Conservation (phyloP, 2,888 invertebrate species). For the Stratiomys singularior region DNA sequence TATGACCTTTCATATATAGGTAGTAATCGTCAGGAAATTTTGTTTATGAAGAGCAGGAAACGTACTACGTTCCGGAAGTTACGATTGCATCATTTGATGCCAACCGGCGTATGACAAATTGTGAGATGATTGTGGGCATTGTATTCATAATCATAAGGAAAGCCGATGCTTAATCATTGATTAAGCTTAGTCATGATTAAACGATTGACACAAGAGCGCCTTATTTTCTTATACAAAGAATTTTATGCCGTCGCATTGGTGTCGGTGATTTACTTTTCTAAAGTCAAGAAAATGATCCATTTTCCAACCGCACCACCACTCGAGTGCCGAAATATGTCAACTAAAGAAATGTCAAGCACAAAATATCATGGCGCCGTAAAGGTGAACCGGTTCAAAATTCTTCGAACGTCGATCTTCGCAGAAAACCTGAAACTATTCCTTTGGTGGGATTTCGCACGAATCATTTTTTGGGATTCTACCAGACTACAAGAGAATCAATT, state of each 20-base stretch:
- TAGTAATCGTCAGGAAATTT: too few relatives aligned
- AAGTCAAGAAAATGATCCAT: neutral
- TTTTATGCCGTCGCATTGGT: constrained; percentile 16
- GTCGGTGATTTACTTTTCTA: neutral
- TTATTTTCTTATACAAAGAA: neutral
- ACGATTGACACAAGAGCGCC: constrained; percentile 34
- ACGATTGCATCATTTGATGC: neutral
- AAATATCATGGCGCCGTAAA: constrained; percentile 49
- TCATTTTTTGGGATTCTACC: constrained; percentile 61
- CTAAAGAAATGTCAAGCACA: constrained; percentile 32
- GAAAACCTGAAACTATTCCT: neutral
- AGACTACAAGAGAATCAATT: too few relatives aligned
- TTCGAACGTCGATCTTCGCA: too few relatives aligned
- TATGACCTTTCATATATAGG: too few relatives aligned
- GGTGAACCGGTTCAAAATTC: constrained; percentile 49
- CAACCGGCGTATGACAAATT: neutral
- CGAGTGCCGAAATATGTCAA: neutral
- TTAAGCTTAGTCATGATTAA: too few relatives aligned
- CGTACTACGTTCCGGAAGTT: too few relatives aligned
- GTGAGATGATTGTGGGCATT: neutral
- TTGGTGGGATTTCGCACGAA: constrained; percentile 5
- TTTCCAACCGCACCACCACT: neutral
- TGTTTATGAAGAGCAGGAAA: too few relatives aligned
- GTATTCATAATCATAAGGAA: neutral
- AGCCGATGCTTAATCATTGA: constrained; percentile 8